These are phyloP conservation scores for Aphidius ervi DNA, from an alignment of 1,140 invertebrate species.

Conservation along the genomic window DNA sequence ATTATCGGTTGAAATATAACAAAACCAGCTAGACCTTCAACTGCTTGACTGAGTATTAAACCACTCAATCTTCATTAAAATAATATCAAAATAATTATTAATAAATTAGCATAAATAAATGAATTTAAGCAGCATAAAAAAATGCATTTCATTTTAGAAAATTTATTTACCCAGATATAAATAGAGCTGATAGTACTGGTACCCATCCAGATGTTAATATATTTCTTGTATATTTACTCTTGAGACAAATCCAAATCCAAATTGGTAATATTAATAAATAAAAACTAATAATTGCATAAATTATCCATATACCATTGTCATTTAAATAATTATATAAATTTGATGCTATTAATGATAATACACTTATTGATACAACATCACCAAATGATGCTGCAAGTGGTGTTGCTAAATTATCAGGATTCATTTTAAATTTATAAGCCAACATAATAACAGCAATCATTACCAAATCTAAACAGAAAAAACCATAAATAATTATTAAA, in stretches of 20 bases:
- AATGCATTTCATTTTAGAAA: not conserved
- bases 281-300: constrained; percentile 60
- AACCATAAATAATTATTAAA: constrained; percentile 9
- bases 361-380: constrained; percentile 82
- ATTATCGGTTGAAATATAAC: constrained; percentile 89
- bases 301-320: constrained; percentile 56
- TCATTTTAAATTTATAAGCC: constrained; percentile 76
- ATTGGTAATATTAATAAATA: constrained; percentile 73
- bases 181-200: constrained; percentile 78
- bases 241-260: constrained; percentile 72
- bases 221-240: constrained; percentile 74
- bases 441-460: constrained; percentile 81
- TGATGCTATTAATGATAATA: constrained; percentile 74
- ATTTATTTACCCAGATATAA: constrained; percentile 75
- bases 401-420: constrained; percentile 96
- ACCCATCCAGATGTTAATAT: constrained; percentile 81
- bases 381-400: constrained; percentile 94
- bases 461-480: constrained; percentile 68
- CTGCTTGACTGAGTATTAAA: constrained; percentile 74
- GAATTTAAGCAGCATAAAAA: too few species aligned
- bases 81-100: constrained; percentile 22
- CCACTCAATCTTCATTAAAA: constrained; percentile 66
- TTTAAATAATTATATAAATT: constrained; percentile 64
- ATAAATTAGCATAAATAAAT: not conserved
- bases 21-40: constrained; percentile 71